Base-by-base conservation (phyloP, 1,140 invertebrate genomes). In the Tribolium madens region DNA sequence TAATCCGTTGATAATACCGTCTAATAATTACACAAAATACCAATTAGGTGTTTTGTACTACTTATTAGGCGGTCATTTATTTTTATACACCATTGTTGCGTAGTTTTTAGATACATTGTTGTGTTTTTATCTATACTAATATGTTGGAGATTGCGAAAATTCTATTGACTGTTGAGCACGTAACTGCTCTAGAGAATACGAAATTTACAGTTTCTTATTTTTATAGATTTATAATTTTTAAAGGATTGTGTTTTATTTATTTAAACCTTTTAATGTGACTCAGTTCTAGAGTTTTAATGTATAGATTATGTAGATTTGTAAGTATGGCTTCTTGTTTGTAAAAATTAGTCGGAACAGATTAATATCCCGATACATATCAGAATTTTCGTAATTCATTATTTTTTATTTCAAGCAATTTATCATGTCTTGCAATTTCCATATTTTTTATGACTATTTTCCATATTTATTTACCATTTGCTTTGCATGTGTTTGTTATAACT, bases 41-140 rank as follows among this genome's bases (percentile, higher is more conserved):
- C 13, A 73, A 50, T 73, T 42, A 71, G 21, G 6, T 31, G 6
- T 17, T 71, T 72, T 64, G 21, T 73, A 48, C 33, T 26, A 15
- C 7, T 53, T 75, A 47, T 72, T 46, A 57, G 12, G 46, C 17
- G 13, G 18, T 42, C 17, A n/a, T 46, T 64, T 12, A 64, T 9
- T 64, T 64, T 33, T n/a, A 18, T 33, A 10, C 36, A 64, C 57
- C 9, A 33, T 64, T 64, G 57, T 64, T 64, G 57, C 57, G 14
- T 64, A 64, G 21, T 64, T 64, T 64, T 64, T 13, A 33, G 6
- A 2, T 60, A 64, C 12, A 33, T 33, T 64, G 57, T 64, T 64
- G 13, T 64, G 14, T 64, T 64, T 64, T 64, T 64, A 33, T 33
- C n/a, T 64, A 4, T 64, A 64, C 57, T 57, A 57, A 57, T 57